phyloP scores from a whole-genome alignment of 2,113 vertebrate species.

The Neoarius graeffei region DNA sequence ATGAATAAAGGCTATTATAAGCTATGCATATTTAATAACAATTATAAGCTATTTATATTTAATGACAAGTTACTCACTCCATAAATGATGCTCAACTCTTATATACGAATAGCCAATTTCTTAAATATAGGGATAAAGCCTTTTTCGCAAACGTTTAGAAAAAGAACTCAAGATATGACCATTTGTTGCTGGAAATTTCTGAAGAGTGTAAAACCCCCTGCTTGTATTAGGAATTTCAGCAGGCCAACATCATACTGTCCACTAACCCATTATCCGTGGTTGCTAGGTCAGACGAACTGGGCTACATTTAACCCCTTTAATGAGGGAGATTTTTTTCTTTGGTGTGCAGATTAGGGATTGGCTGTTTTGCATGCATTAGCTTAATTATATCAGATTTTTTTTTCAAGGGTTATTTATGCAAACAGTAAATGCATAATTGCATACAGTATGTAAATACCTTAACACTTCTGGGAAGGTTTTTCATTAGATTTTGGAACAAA shows the following conservation, averaged over 20 bases:
- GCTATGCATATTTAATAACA: not conserved
- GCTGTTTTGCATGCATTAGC: not conserved
- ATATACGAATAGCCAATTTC: not conserved
- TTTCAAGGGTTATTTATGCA: not conserved
- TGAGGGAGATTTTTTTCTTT: not conserved
- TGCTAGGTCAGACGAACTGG: not conserved
- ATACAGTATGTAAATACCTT: not conserved
- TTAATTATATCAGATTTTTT: not conserved
- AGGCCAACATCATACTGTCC: not conserved
- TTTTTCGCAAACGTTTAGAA: not conserved
- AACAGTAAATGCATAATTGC: not conserved
- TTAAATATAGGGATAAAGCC: not conserved
- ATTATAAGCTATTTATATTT: too few relatives aligned
- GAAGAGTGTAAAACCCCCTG: not conserved
- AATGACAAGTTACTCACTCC: not conserved
- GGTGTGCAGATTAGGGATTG: not conserved
- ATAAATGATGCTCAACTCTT: not conserved
- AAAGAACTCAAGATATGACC: not conserved
- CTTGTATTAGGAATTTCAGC: not conserved
- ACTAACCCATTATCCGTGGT: not conserved
- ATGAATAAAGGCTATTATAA: slow-evolving; percentile 1
- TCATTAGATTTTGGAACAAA: not conserved
- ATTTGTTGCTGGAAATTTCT: not conserved
- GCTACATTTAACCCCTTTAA: not conserved
- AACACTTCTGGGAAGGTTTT: not conserved